Evolutionary conservation across 37 sponge, comb jelly and placozoan genomes (phyloP).

Genomic region (Eunapius fragilis): DNA sequence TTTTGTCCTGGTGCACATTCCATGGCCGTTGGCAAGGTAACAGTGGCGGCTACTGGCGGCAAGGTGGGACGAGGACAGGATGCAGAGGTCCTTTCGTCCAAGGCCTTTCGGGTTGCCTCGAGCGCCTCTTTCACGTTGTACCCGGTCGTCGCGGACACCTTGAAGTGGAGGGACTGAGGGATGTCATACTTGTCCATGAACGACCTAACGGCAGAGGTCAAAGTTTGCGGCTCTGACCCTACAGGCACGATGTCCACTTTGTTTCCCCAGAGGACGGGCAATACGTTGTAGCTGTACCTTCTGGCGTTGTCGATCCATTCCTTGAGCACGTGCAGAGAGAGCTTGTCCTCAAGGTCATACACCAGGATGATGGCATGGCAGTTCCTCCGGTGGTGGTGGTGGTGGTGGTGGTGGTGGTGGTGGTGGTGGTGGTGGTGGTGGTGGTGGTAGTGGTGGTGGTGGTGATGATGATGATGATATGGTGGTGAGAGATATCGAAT

Average conservation of each 20-base stretch:
- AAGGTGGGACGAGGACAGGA: too few species aligned
- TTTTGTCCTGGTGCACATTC: too few species aligned
- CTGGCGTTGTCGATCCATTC: conserved; percentile 11
- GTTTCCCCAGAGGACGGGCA: conserved; percentile 14
- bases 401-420: too few species aligned
- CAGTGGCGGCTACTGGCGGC: too few species aligned
- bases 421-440: too few species aligned
- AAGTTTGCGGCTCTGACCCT: background rate
- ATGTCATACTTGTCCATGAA: conserved; percentile 10
- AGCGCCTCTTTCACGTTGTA: background rate
- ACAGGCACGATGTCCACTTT: background rate
- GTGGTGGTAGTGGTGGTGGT: too few species aligned
- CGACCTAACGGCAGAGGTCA: background rate
- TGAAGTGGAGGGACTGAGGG: conserved; percentile 3
- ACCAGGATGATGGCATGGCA: conserved; percentile 25
- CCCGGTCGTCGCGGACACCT: conserved; percentile 12
- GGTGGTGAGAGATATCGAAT: too few species aligned
- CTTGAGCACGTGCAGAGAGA: background rate
- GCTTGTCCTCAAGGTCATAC: background rate
- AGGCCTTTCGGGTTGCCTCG: background rate
- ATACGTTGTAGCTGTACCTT: background rate
- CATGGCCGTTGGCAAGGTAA: too few species aligned
- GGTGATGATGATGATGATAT: too few species aligned
- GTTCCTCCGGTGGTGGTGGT: too few species aligned
- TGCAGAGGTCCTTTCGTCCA: background rate